Conservation (phyloP, 2,888 invertebrate genomes). For the Thymelicus acteon region DNA sequence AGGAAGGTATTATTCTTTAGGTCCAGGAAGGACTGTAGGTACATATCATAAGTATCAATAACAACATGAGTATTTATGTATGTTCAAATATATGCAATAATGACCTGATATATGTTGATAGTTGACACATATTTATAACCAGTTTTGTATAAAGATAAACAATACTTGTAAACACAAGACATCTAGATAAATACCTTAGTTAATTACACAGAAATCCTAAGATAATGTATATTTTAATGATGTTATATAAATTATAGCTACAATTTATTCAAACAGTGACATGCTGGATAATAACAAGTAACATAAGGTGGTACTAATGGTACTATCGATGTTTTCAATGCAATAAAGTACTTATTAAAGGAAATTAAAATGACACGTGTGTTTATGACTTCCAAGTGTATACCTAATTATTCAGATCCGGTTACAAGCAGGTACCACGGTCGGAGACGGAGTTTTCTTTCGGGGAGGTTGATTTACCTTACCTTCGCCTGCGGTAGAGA, state of each 20-base stretch:
- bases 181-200: not conserved
- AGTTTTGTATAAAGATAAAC: not conserved
- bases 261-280: not conserved
- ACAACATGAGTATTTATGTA: no score
- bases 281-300: constrained; percentile 19
- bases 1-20: no score
- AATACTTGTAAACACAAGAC: no score
- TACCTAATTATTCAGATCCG: constrained; percentile 14
- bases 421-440: not conserved
- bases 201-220: not conserved
- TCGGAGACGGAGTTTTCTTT: no score
- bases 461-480: no score
- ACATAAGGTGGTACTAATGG: not conserved
- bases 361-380: constrained; percentile 16
- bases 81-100: no score
- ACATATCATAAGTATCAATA: no score
- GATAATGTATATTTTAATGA: not conserved
- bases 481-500: no score
- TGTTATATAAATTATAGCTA: not conserved
- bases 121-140: not conserved
- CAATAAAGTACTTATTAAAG: constrained; percentile 7
- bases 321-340: not conserved
- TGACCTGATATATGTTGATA: no score
- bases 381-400: constrained; percentile 17
- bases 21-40: no score